Evolutionary conservation across 1,140 invertebrate genomes (phyloP).

Genomic region (Ylistrum balloti): DNA sequence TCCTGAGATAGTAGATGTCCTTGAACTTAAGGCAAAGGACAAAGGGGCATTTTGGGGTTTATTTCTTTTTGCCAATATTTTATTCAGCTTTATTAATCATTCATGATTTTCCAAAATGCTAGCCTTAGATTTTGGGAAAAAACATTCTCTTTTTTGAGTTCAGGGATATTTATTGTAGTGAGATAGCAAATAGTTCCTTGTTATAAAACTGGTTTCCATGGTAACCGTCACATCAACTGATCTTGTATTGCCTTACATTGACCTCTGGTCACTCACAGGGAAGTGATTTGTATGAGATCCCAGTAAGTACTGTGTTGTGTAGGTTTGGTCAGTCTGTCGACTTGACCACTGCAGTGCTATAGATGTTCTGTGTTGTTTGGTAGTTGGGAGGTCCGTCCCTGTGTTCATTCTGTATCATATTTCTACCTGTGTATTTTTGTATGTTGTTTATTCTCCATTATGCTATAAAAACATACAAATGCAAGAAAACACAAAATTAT

Average conservation of each 20-base stretch:
- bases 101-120: no score
- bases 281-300: constrained; percentile 69
- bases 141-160: no score
- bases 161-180: no score
- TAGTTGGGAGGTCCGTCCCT: neutral
- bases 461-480: neutral
- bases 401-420: neutral
- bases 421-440: neutral
- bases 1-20: no score
- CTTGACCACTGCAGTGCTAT: constrained; percentile 30
- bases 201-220: neutral
- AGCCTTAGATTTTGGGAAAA: no score
- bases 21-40: no score
- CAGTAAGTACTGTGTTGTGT: constrained; percentile 65
- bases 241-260: constrained; percentile 32
- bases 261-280: constrained; percentile 60
- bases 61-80: no score
- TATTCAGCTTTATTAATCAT: no score
- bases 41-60: no score
- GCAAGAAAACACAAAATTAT: neutral
- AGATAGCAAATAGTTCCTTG: no score
- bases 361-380: constrained; percentile 21
- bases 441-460: constrained; percentile 1
- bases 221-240: neutral
- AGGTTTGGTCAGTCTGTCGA: neutral